Evolutionary conservation across 2,888 invertebrate genomes (phyloP).

Genomic region (Megaustenia siamemsis): DNA sequence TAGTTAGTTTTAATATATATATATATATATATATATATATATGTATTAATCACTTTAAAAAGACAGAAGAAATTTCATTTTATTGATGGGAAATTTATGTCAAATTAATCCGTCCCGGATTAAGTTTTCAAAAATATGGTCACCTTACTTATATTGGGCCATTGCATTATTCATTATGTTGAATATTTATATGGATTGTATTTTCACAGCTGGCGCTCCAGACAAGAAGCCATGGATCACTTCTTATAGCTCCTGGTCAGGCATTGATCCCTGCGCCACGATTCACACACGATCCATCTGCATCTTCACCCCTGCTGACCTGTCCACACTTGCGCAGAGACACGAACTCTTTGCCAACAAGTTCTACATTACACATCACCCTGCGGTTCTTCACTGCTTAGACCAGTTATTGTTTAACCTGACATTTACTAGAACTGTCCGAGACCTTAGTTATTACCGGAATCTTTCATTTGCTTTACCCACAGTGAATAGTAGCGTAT

Average conservation of each 20-base stretch:
- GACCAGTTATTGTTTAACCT: constrained; percentile 45
- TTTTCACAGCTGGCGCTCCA: constrained; percentile 42
- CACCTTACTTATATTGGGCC: too few species aligned
- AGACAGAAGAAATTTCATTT: too few species aligned
- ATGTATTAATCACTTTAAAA: too few species aligned
- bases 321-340: constrained; percentile 33
- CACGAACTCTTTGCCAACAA: constrained; percentile 54
- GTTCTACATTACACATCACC: constrained; percentile 46
- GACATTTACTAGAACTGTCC: constrained; percentile 12
- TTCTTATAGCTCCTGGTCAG: constrained; percentile 55
- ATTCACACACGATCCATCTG: constrained; percentile 32
- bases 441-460: constrained; percentile 26
- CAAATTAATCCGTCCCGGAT: too few species aligned
- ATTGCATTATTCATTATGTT: neutral
- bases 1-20: too few species aligned
- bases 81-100: too few species aligned
- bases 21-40: too few species aligned
- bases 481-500: neutral
- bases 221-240: constrained; percentile 58
- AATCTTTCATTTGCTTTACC: constrained; percentile 33
- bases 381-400: constrained; percentile 52
- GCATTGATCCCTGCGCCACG: constrained; percentile 46
- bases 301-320: constrained; percentile 46
- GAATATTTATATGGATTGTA: neutral
- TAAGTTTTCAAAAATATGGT: too few species aligned